A percentile compares a stretch with the other conserved stretches of the same genome.
These are phyloP conservation scores for Acleris literana DNA, from an alignment of 2,888 invertebrate genomes.

Conservation along the genomic window DNA sequence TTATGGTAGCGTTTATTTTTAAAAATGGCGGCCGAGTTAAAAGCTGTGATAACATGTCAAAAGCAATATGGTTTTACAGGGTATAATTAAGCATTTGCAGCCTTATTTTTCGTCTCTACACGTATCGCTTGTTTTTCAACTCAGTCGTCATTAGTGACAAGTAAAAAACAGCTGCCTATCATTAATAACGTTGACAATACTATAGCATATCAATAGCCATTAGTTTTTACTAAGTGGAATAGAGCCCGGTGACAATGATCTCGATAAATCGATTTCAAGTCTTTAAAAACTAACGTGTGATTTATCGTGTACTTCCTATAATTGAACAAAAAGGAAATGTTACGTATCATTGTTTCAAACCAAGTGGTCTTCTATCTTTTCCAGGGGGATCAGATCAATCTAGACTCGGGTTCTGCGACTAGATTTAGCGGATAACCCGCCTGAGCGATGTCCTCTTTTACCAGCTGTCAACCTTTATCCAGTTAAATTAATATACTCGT, in stretches of 20 bases:
- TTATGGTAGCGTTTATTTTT: too few relatives aligned
- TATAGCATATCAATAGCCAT: too few relatives aligned
- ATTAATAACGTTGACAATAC: too few relatives aligned
- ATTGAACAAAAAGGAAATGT: conserved; percentile 11
- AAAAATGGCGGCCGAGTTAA: too few relatives aligned
- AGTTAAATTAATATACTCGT: conserved; percentile 33
- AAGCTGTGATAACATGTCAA: too few relatives aligned
- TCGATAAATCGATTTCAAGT: neutral
- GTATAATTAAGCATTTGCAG: too few relatives aligned
- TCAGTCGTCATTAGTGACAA: too few relatives aligned
- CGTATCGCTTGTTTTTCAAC: too few relatives aligned
- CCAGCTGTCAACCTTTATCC: conserved; percentile 35
- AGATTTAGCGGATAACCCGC: conserved; percentile 34
- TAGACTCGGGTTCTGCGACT: conserved; percentile 30
- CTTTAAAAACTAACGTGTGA: conserved; percentile 1
- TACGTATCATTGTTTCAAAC: conserved; percentile 11
- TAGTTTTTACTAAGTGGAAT: too few relatives aligned
- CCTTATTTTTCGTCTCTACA: too few relatives aligned
- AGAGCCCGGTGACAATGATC: neutral
- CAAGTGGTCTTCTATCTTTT: conserved; percentile 32
- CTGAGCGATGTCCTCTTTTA: conserved; percentile 34
- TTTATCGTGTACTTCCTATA: conserved; percentile 15
- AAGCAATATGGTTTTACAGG: too few relatives aligned
- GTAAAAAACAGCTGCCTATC: too few relatives aligned
- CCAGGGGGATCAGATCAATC: conserved; percentile 33